phyloP scores from a whole-genome alignment of 2,113 vertebrate species.

The Cercocebus atys region DNA sequence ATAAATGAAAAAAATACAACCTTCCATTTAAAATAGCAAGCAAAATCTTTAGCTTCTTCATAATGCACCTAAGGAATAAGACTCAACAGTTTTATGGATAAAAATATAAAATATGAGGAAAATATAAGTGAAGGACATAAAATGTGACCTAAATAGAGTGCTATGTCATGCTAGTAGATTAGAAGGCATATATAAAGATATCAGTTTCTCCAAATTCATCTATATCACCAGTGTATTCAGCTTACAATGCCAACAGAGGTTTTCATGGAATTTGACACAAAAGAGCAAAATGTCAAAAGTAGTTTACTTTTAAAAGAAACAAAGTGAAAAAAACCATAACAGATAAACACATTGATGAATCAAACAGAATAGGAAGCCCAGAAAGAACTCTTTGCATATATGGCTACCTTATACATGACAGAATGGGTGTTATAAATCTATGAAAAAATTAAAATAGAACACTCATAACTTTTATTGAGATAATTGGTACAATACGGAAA shows the following conservation, averaged over 20 bases:
- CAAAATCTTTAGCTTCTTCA: not conserved
- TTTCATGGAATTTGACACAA: constrained; percentile 7
- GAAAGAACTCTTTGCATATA: not conserved
- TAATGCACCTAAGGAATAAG: constrained; percentile 25
- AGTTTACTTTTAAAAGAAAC: not conserved
- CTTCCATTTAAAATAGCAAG: not conserved
- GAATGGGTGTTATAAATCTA: not conserved
- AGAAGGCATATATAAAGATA: not conserved
- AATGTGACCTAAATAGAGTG: not conserved
- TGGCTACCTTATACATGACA: not conserved
- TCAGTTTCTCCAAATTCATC: not conserved
- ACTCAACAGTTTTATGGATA: not conserved
- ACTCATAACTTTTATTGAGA: constrained; percentile 14
- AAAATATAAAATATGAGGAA: constrained; percentile 16
- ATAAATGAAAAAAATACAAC: not conserved
- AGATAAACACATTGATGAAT: not conserved
- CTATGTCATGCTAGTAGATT: not conserved
- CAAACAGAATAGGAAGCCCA: not conserved
- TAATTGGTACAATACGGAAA: not conserved
- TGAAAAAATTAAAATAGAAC: not conserved
- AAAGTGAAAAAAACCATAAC: not conserved
- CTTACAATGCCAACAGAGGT: not conserved
- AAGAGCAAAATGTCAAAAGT: constrained; percentile 16
- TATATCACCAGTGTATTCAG: not conserved
- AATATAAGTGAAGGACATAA: not conserved